Percentiles rank a stretch among this genome's conserved stretches.
These are phyloP conservation scores for Agrilus mali DNA, from an alignment of 2,888 invertebrate species.

Conservation along the genomic window DNA sequence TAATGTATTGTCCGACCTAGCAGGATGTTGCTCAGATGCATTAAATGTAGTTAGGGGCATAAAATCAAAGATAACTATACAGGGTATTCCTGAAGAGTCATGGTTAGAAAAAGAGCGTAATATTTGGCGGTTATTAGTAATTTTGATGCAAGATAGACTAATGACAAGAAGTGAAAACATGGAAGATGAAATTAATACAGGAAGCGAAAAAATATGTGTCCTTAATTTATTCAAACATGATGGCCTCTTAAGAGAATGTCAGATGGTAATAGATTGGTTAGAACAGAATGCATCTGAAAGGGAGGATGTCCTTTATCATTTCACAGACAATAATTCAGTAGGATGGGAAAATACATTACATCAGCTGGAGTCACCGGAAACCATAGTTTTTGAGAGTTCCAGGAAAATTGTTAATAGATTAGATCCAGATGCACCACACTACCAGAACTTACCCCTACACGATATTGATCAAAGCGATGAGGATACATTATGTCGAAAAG, in stretches of 20 bases:
- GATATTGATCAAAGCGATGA: conserved; percentile 82
- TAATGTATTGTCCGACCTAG: conserved; percentile 28
- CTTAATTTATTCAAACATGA: conserved; percentile 45
- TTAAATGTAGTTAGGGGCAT: conserved; percentile 27
- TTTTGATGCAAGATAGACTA: conserved; percentile 71
- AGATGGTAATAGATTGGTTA: conserved; percentile 86
- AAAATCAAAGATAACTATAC: conserved; percentile 25
- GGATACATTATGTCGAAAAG: conserved; percentile 40
- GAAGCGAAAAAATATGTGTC: conserved; percentile 48
- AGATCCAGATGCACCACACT: conserved; percentile 82
- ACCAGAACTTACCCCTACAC: conserved; percentile 67
- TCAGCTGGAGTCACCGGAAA: conserved; percentile 44
- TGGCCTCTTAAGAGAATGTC: conserved; percentile 48
- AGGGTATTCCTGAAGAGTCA: conserved; percentile 20
- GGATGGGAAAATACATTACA: conserved; percentile 90
- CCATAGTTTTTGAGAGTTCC: conserved; percentile 44
- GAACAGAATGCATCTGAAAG: conserved; percentile 63
- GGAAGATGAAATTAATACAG: conserved; percentile 23
- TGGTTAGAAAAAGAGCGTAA: conserved; percentile 74
- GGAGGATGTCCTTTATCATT: conserved; percentile 47
- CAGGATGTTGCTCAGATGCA: conserved; percentile 30
- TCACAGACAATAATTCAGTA: conserved; percentile 65
- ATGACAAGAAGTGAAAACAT: conserved; percentile 23
- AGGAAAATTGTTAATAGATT: conserved; percentile 52
- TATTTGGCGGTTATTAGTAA: conserved; percentile 77